A percentile compares a stretch with the other conserved stretches of the same genome.
phyloP scores from a whole-genome alignment of 2,888 invertebrate species.

The Euplagia quadripunctaria region DNA sequence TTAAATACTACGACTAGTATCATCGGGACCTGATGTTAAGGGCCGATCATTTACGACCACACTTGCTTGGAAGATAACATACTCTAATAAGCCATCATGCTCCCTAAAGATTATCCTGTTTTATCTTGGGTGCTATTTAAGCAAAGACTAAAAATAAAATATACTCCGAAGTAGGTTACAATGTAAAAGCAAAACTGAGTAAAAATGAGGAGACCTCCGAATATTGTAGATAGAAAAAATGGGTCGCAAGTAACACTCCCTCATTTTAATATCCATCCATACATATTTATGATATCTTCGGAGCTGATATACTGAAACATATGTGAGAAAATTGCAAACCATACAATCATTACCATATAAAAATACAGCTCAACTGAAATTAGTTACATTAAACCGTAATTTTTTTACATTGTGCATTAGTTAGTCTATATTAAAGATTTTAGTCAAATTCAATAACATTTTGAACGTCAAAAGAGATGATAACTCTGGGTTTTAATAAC shows the following conservation, averaged over 20 bases:
- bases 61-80: not conserved
- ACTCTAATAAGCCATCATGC: not conserved
- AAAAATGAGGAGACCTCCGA: not conserved
- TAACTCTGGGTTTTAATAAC: no score
- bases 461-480: no score
- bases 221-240: conserved; percentile 2
- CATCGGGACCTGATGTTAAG: not conserved
- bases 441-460: no score
- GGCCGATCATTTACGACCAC: not conserved
- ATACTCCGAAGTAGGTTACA: conserved; percentile 1
- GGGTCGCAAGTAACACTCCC: not conserved
- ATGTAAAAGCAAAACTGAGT: not conserved
- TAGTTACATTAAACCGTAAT: not conserved
- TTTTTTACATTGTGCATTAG: no score
- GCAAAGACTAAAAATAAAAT: not conserved
- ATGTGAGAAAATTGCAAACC: not conserved
- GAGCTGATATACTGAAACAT: conserved; percentile 1
- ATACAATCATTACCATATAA: not conserved
- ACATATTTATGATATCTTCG: conserved; percentile 4
- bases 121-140: not conserved
- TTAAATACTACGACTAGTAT: no score
- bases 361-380: not conserved
- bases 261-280: conserved; percentile 10
- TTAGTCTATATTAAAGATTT: no score
- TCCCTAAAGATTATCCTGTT: not conserved